Evolutionary conservation across 2,797 vertebrate genomes (phyloP).

Genomic region (Melanotaenia trifasciata): DNA sequence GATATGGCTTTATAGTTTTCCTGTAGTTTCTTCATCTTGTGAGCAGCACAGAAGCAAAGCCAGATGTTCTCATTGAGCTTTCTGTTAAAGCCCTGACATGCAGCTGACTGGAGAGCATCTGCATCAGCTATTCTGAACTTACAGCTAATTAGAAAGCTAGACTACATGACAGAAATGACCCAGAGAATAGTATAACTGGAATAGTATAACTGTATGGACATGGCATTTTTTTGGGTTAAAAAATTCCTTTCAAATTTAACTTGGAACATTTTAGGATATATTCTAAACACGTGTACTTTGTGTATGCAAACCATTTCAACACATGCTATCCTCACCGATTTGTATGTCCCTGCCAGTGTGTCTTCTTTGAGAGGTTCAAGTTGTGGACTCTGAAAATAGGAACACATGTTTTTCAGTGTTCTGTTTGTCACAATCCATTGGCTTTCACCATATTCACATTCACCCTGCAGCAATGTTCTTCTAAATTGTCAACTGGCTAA

Average conservation of each 20-base stretch:
- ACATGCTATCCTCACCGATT: conserved; percentile 82
- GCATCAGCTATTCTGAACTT: neutral
- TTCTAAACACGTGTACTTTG: neutral
- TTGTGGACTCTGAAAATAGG: conserved; percentile 83
- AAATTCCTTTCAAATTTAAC: neutral
- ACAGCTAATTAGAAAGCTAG: neutral
- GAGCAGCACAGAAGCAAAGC: neutral
- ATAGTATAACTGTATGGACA: neutral
- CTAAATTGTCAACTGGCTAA: conserved; percentile 14
- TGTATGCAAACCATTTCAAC: neutral
- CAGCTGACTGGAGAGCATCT: neutral
- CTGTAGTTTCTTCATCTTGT: neutral
- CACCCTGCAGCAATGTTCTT: conserved; percentile 7
- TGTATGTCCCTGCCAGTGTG: conserved; percentile 80
- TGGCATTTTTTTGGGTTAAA: too few relatives aligned
- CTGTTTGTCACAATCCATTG: conserved; percentile 30
- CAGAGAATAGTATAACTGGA: too few relatives aligned
- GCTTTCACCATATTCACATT: conserved; percentile 12
- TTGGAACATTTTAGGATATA: neutral
- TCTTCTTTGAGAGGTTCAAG: conserved; percentile 91
- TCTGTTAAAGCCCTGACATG: neutral
- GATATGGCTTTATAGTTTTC: neutral
- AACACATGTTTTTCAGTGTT: conserved; percentile 48
- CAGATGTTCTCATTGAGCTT: neutral
- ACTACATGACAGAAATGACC: neutral